These are phyloP conservation scores for Brachypalpus laphriformis DNA, from an alignment of 2,888 invertebrate species.

Conservation along the genomic window DNA sequence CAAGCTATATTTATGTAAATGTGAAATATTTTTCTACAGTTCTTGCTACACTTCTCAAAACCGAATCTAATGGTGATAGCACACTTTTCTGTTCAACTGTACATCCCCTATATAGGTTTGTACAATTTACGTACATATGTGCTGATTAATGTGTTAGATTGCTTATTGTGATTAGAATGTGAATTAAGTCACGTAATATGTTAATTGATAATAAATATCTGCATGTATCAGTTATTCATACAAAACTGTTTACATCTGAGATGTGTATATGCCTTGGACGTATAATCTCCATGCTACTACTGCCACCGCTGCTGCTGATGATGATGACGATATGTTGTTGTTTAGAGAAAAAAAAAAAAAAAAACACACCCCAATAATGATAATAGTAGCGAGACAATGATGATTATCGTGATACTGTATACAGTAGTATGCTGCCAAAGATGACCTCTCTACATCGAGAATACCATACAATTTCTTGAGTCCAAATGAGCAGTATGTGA, in stretches of 20 bases:
- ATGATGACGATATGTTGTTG: not conserved
- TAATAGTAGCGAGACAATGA: not conserved
- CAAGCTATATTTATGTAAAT: too few species aligned
- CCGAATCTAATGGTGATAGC: too few species aligned
- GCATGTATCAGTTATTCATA: conserved; percentile 44
- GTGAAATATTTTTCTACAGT: too few species aligned
- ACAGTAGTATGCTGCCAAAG: not conserved
- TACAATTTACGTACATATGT: conserved; percentile 1
- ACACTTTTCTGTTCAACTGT: conserved; percentile 34
- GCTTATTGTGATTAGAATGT: conserved; percentile 62
- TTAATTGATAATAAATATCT: conserved; percentile 61
- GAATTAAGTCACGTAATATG: conserved; percentile 71
- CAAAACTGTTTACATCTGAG: conserved; percentile 13
- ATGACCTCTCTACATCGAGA: conserved; percentile 14
- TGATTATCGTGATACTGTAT: conserved; percentile 4
- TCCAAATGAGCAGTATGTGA: conserved; percentile 9
- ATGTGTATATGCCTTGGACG: not conserved
- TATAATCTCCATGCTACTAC: conserved; percentile 1
- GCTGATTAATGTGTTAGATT: conserved; percentile 52
- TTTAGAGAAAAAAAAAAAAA: not conserved
- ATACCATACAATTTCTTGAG: conserved; percentile 5
- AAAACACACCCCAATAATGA: conserved; percentile 32
- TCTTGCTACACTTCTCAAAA: too few species aligned
- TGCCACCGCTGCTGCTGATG: not conserved
- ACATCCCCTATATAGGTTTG: not conserved